These are phyloP conservation scores for Amazona finschi DNA, from an alignment of 2,797 vertebrate genomes.

Conservation along the genomic window DNA sequence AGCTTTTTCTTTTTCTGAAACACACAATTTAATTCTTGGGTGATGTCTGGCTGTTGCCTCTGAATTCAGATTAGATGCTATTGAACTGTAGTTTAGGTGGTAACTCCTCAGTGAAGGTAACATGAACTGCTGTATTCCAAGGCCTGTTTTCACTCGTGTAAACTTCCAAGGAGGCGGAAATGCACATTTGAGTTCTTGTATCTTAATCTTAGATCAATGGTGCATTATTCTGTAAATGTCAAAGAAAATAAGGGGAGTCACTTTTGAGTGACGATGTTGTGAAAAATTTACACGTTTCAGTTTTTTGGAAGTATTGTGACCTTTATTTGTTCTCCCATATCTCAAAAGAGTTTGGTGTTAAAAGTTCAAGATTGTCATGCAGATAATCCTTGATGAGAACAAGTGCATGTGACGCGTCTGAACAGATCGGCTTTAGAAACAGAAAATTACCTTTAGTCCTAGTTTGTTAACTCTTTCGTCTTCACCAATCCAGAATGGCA, in stretches of 20 bases:
- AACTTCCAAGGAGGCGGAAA: neutral
- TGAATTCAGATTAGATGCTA: neutral
- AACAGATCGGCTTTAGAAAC: conserved; percentile 66
- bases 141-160: neutral
- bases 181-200: neutral
- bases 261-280: conserved; percentile 6
- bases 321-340: conserved; percentile 5
- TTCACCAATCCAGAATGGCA: conserved; percentile 30
- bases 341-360: conserved; percentile 28
- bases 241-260: conserved; percentile 2
- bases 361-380: conserved; percentile 58
- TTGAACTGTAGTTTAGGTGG: neutral
- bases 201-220: neutral
- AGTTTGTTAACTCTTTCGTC: conserved; percentile 36
- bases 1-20: neutral
- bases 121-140: neutral
- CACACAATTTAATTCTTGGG: neutral
- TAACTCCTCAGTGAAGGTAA: neutral
- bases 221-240: neutral
- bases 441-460: conserved; percentile 47
- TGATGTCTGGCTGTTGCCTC: neutral
- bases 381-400: conserved; percentile 68
- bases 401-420: conserved; percentile 38
- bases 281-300: conserved; percentile 47
- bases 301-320: conserved; percentile 1